phyloP scores from a whole-genome alignment of 2,797 vertebrate genomes.

The Tachyglossus aculeatus region DNA sequence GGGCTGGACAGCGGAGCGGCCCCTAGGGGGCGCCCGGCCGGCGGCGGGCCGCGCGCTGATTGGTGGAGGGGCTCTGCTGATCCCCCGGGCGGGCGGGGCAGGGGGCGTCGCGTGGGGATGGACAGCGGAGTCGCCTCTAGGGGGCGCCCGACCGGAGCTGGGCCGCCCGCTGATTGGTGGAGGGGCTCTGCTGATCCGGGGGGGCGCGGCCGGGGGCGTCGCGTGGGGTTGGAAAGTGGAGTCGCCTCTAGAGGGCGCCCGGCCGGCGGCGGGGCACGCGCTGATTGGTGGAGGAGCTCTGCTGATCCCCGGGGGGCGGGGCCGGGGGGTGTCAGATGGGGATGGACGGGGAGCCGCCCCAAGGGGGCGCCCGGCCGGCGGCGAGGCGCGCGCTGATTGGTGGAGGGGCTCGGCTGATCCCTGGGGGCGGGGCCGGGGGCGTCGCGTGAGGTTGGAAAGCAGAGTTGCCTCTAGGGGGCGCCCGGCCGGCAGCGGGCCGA shows the following conservation, averaged over 20 bases:
- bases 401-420: constrained; percentile 70
- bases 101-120: constrained; percentile 41
- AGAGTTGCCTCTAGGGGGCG: constrained; percentile 14
- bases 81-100: constrained; percentile 62
- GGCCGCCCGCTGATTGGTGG: constrained; percentile 72
- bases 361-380: constrained; percentile 68
- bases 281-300: constrained; percentile 5
- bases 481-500: not conserved
- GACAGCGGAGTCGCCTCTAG: no score
- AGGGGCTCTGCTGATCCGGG: constrained; percentile 71
- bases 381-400: constrained; percentile 72
- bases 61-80: constrained; percentile 66
- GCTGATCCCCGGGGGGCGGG: no score
- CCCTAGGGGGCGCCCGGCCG: constrained; percentile 21
- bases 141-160: constrained; percentile 68
- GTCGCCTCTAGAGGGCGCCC: constrained; percentile 19
- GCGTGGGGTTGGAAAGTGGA: constrained; percentile 46
- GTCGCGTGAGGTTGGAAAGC: constrained; percentile 51
- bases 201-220: constrained; percentile 50
- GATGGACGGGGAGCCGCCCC: no score
- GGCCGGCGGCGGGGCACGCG: not conserved
- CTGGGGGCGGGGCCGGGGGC: constrained; percentile 52
- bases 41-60: not conserved
- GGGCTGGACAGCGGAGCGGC: constrained; percentile 46
- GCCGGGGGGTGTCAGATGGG: no score